phyloP scores from a whole-genome alignment of 2,888 invertebrate genomes.

The Strigamia crassipes region DNA sequence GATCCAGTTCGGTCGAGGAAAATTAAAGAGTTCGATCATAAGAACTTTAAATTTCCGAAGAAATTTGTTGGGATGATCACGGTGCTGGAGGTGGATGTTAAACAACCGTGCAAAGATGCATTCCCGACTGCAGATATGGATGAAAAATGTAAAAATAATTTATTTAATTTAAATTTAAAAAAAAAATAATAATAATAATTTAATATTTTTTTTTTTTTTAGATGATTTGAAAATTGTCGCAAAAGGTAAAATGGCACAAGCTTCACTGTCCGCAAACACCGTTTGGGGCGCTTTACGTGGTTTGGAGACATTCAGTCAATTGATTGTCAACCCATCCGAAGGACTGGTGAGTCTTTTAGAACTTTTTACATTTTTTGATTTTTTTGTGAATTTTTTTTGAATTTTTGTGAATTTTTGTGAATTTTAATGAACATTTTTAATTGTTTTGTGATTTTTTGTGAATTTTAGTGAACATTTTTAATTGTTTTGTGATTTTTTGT shows the following conservation, averaged over 20 bases:
- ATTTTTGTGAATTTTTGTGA: too few relatives aligned
- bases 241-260: conserved; percentile 54
- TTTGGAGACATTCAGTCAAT: conserved; percentile 82
- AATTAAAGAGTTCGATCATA: not conserved
- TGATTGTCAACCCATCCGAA: conserved; percentile 64
- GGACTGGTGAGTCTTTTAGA: conserved; percentile 55
- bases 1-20: conserved; percentile 50
- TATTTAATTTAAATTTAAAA: conserved; percentile 46
- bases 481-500: too few relatives aligned
- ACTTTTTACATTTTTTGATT: too few relatives aligned
- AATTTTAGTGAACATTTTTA: too few relatives aligned
- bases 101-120: conserved; percentile 66
- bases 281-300: conserved; percentile 86
- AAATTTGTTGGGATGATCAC: conserved; percentile 61
- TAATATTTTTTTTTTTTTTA: conserved; percentile 48
- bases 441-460: too few relatives aligned
- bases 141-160: conserved; percentile 72
- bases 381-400: too few relatives aligned
- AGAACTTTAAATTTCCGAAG: conserved; percentile 49
- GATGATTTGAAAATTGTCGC: conserved; percentile 56
- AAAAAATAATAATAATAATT: too few relatives aligned
- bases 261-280: conserved; percentile 59
- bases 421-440: too few relatives aligned
- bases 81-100: conserved; percentile 65
- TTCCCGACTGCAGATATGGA: conserved; percentile 73